Base-by-base conservation (phyloP, 2,888 invertebrate species). In the Cerceris rybyensis region DNA sequence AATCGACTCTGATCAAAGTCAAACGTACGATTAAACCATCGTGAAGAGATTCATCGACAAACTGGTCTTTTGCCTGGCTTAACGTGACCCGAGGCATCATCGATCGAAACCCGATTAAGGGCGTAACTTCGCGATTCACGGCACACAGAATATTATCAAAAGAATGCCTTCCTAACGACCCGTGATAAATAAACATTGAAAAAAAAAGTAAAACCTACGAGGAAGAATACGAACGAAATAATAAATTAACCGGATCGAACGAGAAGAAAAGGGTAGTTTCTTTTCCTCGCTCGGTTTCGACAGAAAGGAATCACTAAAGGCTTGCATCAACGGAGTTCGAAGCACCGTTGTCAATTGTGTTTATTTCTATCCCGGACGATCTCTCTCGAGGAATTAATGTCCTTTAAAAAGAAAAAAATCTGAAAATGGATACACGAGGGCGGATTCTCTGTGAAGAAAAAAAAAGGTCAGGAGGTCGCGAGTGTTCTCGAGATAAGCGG, bases 381-480 rank as follows among this genome's bases (percentile, higher is more conserved):
- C 14, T n/a, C 16, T 16, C 14, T 54, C 7, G n/a, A 54, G 54
- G 14, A 16, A 54, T n/a, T 42, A 50, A 13, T 60, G 28, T 49
- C 57, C 61, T 50, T 52, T 58, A 41, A 63, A 60, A 60, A 59
- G 28, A 4, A 28, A 28, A 28, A 28, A 28, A 28, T 28, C 28
- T 28, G 28, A 28, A 28, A 28, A 28, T 28, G 28, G 28, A 28
- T 28, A 28, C 28, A 28, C 28, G 28, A 28, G 28, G 28, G 28
- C 28, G 28, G 65, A 43, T 60, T 63, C 50, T 61, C 75, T 61
- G 49, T 43, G 61, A 11, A 61, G 16, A 55, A 49, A 41, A 74
- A 74, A 59, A 70, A 71, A 65, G 75, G 76, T 76, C 69, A 75
- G 49, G 64, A 64, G 76, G 75, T 75, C 68, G 75, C 76, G 76